Evolutionary conservation across 2,888 invertebrate genomes (phyloP).

Genomic region (Busseola fusca): DNA sequence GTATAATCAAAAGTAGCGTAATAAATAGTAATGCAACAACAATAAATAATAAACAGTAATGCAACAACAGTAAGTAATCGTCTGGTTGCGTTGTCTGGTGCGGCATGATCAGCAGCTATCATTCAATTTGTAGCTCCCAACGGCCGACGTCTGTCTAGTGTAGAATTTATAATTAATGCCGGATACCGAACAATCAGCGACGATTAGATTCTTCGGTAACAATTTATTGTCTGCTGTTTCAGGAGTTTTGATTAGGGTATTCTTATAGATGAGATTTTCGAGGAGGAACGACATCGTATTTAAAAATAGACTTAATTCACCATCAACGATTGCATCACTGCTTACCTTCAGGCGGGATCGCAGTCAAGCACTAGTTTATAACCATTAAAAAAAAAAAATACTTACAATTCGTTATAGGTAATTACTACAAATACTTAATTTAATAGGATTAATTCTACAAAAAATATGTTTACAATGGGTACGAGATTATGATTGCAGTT

Average conservation of each 20-base stretch:
- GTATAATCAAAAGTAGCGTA: background rate
- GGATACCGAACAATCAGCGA: conserved; percentile 51
- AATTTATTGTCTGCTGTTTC: conserved; percentile 50
- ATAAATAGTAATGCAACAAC: conserved; percentile 9
- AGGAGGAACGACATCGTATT: background rate
- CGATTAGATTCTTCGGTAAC: conserved; percentile 56
- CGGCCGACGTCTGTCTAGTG: conserved; percentile 43
- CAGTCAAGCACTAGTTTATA: too few species aligned
- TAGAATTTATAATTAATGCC: conserved; percentile 58
- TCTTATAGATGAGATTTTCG: conserved; percentile 9
- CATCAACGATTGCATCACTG: too few species aligned
- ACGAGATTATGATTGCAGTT: background rate
- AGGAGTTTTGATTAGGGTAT: conserved; percentile 20
- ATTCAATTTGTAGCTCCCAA: conserved; percentile 65
- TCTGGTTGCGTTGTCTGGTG: conserved; percentile 5
- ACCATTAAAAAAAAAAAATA: too few species aligned
- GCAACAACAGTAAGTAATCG: conserved; percentile 10
- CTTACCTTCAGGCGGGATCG: too few species aligned
- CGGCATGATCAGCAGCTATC: conserved; percentile 50
- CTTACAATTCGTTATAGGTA: background rate
- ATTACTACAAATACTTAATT: background rate
- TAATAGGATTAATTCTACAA: background rate
- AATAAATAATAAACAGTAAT: conserved; percentile 2
- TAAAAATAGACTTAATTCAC: conserved; percentile 5
- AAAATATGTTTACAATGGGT: too few species aligned